phyloP scores from a whole-genome alignment of 2,888 invertebrate species.

The Apodemia hepburni region DNA sequence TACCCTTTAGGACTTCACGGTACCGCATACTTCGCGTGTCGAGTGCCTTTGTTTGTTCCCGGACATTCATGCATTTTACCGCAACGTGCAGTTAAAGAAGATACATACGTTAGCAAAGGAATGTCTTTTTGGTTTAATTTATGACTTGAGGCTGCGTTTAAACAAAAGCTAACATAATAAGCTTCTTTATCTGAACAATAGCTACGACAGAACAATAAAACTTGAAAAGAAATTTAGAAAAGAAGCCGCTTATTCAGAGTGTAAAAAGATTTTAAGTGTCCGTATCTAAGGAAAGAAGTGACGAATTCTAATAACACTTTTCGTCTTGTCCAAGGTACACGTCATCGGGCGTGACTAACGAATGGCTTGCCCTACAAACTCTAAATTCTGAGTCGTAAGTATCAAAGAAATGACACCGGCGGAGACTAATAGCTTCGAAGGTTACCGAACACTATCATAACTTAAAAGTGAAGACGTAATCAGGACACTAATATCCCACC shows the following conservation, averaged over 20 bases:
- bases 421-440: conserved; percentile 57
- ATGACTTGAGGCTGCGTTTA: conserved; percentile 36
- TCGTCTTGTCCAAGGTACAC: conserved; percentile 81
- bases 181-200: conserved; percentile 24
- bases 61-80: conserved; percentile 69
- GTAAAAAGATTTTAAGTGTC: conserved; percentile 40
- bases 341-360: conserved; percentile 79
- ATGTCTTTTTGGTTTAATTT: conserved; percentile 56
- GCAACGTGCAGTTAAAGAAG: conserved; percentile 61
- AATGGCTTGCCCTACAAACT: conserved; percentile 80
- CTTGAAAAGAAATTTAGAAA: conserved; percentile 35
- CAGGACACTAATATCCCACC: conserved; percentile 69
- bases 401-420: conserved; percentile 59
- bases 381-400: conserved; percentile 79
- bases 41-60: conserved; percentile 62
- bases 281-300: conserved; percentile 48
- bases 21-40: conserved; percentile 65
- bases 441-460: conserved; percentile 73
- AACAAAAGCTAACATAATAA: conserved; percentile 29
- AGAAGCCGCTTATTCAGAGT: background rate
- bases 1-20: conserved; percentile 63
- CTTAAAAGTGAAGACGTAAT: conserved; percentile 70
- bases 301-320: conserved; percentile 76
- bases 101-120: conserved; percentile 51
- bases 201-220: conserved; percentile 29